Base-by-base conservation (phyloP, 1,140 invertebrate species). In the Calycopis cecrops region DNA sequence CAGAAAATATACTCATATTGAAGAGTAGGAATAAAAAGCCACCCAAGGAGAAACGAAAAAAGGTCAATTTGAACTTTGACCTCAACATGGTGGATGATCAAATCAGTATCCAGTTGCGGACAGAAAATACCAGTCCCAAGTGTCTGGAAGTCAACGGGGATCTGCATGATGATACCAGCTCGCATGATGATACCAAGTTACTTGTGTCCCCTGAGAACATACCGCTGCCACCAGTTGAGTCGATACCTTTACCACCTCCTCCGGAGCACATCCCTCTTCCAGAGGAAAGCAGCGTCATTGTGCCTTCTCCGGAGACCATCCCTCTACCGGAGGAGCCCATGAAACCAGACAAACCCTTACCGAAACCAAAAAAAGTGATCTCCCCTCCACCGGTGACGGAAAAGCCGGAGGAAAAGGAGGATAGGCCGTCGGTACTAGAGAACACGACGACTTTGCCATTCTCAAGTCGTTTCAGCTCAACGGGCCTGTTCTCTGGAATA, bases 21-120 rank as follows among this genome's bases (percentile, higher is more conserved):
- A 90, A 91, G 62, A 90, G 90, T 9, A 83, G 90, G 51, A 91
- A 91, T 49, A 91, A 90, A 51, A 91, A 91, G 60, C 83, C 81
- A 57, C 84, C 83, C 1, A 88, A 88, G 59, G 87, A 88, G 44
- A 88, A 88, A 63, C 74, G 87, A 48, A 88, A 88, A 73, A 88
- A 88, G 63, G 87, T 88, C 3, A 88, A 88, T 58, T 63, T 88
- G 9, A 88, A 88, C 58, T 88, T 88, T 48, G 87, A 88, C 62
- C 73, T 88, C 9, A 87, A 85, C 61, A 87, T 88, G 76, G 80
- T 88, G n/a, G 85, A 85, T 37, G 85, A 88, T 69, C 87, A 85
- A 60, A 88, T 88, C 67, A 88, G 86, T 67, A 79, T 88, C 56
- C 82, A 88, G 52, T 49, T 88, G 50, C 72, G 85, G 9, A 85